Evolutionary conservation across 2,888 invertebrate species (phyloP), one percentile per base, ranked within the genome.

Genomic region (Oasisia sp.): DNA sequence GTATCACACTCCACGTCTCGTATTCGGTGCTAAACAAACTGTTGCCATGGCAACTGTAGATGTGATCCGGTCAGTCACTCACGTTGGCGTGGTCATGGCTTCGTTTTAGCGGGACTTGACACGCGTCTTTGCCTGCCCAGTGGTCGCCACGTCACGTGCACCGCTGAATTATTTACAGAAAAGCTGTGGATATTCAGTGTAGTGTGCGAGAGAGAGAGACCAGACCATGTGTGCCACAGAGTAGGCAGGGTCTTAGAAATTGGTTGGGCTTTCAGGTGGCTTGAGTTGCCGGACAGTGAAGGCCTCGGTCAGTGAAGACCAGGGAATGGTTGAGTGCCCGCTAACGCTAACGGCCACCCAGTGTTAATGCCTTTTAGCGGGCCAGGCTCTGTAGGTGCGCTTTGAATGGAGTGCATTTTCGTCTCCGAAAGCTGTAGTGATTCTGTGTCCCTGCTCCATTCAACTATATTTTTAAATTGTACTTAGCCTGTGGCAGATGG

Each of bases 331-430:
- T 74, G 74, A 74, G 74, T 74, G 74, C 74, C 27, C 74, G 74
- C 19, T 19, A 74, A 74, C 74, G 74, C 19, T 19, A 74, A 74
- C 19, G 74, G 74, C 27, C 27, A 27, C n/a, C 4, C 74, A 19
- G 74, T 19, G 14, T 74, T 74, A 74, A 74, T 74, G 74, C 74
- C 0, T 74, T n/a, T 74, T 74, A 74, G 74, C 7, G 19, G 74
- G n/a, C 74, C 74, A 27, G 74, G 74, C 74, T 27, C 27, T 19
- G n/a, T 74, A 74, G 74, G 74, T 58, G 27, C 74, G 27, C 27
- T 74, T 74, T 74, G 74, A 74, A 74, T 74, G 74, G 27, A 74
- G 74, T 74, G 74, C 74, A 74, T 74, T 74, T 74, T 74, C 74
- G 0, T 74, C 0, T 74, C 27, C 74, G 74, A 27, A 27, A 19